Evolutionary conservation across 2,113 vertebrate genomes (phyloP).

Genomic region (Mesembrinibis cayennensis): DNA sequence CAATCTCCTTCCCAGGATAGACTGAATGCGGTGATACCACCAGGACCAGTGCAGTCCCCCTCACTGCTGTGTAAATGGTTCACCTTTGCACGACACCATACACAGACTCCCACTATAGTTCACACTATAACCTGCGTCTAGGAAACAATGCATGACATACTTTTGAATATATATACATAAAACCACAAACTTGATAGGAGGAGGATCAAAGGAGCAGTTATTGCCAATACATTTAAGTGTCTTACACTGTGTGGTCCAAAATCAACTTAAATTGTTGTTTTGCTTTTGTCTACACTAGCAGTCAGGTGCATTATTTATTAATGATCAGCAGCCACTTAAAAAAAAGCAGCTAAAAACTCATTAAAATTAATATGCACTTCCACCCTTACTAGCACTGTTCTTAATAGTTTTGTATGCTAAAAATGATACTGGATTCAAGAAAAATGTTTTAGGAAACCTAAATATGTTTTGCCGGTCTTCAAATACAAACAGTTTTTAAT

Average conservation of each 20-base stretch:
- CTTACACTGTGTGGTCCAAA: not conserved
- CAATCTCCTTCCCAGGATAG: not conserved
- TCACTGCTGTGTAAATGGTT: not conserved
- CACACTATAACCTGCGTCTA: not conserved
- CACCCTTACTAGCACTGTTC: not conserved
- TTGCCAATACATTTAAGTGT: not conserved
- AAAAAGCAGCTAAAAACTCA: not conserved
- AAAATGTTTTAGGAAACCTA: not conserved
- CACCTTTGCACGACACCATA: not conserved
- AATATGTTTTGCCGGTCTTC: not conserved
- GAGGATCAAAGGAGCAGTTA: not conserved
- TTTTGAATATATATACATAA: not conserved
- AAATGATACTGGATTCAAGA: not conserved
- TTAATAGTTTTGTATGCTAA: not conserved
- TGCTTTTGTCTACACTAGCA: not conserved
- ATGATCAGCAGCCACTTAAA: not conserved
- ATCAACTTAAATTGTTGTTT: not conserved
- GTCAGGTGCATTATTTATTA: constrained; percentile 1
- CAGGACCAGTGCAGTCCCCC: not conserved
- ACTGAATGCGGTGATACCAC: not conserved
- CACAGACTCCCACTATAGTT: not conserved
- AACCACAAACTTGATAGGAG: not conserved
- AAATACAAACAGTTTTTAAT: not conserved
- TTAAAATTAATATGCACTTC: constrained; percentile 39
- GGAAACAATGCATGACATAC: not conserved